Base-by-base conservation (phyloP, 1,140 invertebrate species). In the Ips typographus region DNA sequence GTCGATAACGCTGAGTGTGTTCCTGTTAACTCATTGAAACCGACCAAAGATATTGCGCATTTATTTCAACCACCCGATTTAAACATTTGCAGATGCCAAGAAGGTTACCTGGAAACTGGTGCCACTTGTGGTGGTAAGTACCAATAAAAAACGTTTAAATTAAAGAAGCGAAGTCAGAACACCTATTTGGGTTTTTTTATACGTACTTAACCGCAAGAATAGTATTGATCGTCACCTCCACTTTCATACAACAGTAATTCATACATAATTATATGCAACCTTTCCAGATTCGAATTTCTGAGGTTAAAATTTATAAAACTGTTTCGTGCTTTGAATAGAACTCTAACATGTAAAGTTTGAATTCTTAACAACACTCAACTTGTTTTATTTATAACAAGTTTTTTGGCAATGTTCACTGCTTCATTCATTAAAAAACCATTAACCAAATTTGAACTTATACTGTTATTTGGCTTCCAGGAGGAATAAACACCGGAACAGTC, bases 1-100 rank as follows among this genome's bases (percentile, higher is more conserved):
- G 75, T 76, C 7, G 66, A 73, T 37, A 69, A 69, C 22, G 76
- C 76, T 2, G 61, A 68, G 36, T 77, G 76, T 64, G n/a, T 71
- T 36, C 3, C 58, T 44, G 40, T 66, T 1, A 65, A 66, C 37
- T 62, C 65, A 38, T 39, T 66, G 3, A 70, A 65, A 37, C 4
- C 41, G 7, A 3, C 55, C 39, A 70, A 64, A 59, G 61, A 63
- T 8, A 56, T 64, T 42, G 22, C 53, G 0, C 60, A 57, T 39
- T 42, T 70, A 49, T 39, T 36, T 1, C 49, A 52, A 44, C 39
- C 39, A 7, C 47, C 70, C 40, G 57, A 62, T 1, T 22, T 72
- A 22, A 72, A 60, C 42, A 68, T 72, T 52, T 74, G 73, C 57
- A 60, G 49, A 57, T 74, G 73, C 56, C 60, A 71, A 57, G 73